A percentile compares a stretch with the other conserved stretches of the same genome.
Evolutionary conservation across 2,113 vertebrate genomes (phyloP).

Genomic region (Rana temporaria): DNA sequence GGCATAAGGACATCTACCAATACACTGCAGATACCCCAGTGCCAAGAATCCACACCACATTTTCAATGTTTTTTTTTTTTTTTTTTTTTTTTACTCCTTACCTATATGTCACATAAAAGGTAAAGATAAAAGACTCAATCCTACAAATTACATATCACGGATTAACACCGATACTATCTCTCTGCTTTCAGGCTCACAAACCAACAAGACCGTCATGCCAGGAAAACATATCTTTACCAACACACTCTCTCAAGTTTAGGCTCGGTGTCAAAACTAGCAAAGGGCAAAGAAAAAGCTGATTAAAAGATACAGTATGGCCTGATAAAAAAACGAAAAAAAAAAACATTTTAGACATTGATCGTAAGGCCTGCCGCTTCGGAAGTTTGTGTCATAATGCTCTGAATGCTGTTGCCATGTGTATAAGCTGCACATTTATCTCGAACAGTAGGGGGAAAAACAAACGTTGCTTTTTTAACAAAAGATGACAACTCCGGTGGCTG

Average conservation of each 20-base stretch:
- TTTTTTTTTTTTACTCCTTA: no score
- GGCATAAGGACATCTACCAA: no score
- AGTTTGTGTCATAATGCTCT: constrained; percentile 19
- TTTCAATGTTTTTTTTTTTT: no score
- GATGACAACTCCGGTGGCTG: constrained; percentile 32
- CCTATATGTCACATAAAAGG: no score
- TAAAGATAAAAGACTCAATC: no score
- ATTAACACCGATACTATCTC: no score
- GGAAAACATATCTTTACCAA: not conserved
- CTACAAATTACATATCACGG: no score
- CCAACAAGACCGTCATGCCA: not conserved
- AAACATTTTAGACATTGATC: not conserved
- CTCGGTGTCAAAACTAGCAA: not conserved
- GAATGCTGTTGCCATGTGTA: constrained; percentile 2
- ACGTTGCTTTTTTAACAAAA: constrained; percentile 25
- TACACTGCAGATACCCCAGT: no score
- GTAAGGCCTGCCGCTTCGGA: not conserved
- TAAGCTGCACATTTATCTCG: constrained; percentile 4
- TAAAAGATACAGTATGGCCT: constrained; percentile 10
- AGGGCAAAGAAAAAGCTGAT: constrained; percentile 3
- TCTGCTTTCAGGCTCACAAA: not conserved
- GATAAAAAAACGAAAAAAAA: not conserved
- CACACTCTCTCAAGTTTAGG: not conserved
- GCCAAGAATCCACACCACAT: no score
- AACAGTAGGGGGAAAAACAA: constrained; percentile 4